Conservation (phyloP, 2,113 vertebrate species). For the Machaerirhynchus nigripectus region DNA sequence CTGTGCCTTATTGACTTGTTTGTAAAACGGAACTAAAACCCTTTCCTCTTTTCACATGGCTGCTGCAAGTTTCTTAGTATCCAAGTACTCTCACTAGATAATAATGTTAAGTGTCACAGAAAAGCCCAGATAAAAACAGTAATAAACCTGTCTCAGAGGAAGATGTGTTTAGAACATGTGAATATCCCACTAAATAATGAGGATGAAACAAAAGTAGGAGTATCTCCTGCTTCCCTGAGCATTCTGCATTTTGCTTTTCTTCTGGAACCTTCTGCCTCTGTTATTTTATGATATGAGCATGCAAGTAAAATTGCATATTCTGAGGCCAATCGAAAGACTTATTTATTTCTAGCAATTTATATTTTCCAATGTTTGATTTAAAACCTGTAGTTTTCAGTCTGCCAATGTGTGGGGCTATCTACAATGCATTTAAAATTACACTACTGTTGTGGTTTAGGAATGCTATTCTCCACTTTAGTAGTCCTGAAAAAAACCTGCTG, state of each 20-base stretch:
- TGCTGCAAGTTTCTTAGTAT: background rate
- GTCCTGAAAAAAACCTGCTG: rapidly evolving
- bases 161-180: background rate
- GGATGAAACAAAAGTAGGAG: background rate
- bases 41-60: background rate
- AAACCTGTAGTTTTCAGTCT: background rate
- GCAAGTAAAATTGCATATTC: background rate
- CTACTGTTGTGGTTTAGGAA: background rate
- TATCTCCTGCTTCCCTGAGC: background rate
- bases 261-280: background rate
- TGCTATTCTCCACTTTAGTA: background rate
- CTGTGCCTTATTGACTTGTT: background rate
- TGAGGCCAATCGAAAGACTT: background rate
- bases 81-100: background rate
- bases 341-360: background rate
- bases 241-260: background rate
- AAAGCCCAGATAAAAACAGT: background rate
- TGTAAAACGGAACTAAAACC: background rate
- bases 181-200: background rate
- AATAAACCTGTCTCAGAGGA: background rate
- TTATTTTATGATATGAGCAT: background rate
- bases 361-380: background rate
- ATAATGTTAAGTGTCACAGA: background rate
- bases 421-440: background rate
- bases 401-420: background rate